Percentiles rank a stretch among this genome's conserved stretches.
These are phyloP conservation scores for Chrysomallon squamiferum DNA, from an alignment of 1,140 invertebrate genomes.

Conservation along the genomic window DNA sequence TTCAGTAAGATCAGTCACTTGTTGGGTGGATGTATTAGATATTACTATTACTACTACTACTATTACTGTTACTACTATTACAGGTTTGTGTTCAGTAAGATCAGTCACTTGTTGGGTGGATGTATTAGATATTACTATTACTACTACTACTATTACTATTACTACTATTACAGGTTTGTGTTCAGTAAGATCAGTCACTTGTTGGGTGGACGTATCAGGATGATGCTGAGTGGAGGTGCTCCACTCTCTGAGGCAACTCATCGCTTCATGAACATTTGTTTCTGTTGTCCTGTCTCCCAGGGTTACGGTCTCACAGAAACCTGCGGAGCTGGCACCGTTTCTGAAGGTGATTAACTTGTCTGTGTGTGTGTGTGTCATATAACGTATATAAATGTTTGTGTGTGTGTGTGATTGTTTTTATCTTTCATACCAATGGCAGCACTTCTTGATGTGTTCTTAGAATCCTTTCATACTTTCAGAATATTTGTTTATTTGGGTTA, in stretches of 20 bases:
- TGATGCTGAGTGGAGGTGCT: slow-evolving; percentile 91
- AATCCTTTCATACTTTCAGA: background rate
- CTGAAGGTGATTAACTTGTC: slow-evolving; percentile 71
- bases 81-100: background rate
- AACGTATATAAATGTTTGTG: no score
- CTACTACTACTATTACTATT: no score
- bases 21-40: no score
- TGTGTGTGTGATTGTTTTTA: no score
- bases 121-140: no score
- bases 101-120: background rate
- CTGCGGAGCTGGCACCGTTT: slow-evolving; percentile 88
- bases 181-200: slow-evolving; percentile 80
- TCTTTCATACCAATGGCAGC: background rate
- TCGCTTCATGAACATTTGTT: slow-evolving; percentile 89
- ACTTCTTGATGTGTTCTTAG: background rate
- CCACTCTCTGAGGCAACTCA: slow-evolving; percentile 96
- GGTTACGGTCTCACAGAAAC: slow-evolving; percentile 99
- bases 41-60: no score
- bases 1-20: background rate
- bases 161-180: slow-evolving; percentile 69
- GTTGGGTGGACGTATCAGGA: slow-evolving; percentile 84
- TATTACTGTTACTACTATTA: background rate
- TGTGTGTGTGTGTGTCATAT: background rate
- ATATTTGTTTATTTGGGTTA: slow-evolving; percentile 11
- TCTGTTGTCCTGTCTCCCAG: slow-evolving; percentile 89